Conservation (phyloP, 1,140 invertebrate species). For the Streblospio benedicti region DNA sequence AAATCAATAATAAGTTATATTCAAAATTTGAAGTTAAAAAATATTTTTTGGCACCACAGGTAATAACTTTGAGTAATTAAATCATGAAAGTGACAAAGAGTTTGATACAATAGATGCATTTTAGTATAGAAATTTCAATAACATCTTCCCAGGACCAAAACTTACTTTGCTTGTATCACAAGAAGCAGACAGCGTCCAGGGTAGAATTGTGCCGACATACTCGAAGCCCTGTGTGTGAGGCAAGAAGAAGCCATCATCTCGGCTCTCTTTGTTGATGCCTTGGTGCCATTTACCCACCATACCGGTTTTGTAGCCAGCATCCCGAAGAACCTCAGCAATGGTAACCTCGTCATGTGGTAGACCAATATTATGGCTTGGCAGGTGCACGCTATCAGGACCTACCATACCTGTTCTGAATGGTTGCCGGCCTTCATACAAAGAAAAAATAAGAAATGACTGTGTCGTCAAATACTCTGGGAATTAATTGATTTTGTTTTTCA, state of each 20-base stretch:
- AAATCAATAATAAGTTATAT: too few species aligned
- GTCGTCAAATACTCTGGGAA: too few species aligned
- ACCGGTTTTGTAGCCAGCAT: constrained; percentile 32
- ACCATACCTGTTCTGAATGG: constrained; percentile 23
- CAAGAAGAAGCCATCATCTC: neutral
- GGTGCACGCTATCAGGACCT: constrained; percentile 20
- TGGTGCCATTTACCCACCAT: constrained; percentile 30
- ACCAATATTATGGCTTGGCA: constrained; percentile 29
- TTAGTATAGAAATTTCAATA: too few species aligned
- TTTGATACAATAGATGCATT: too few species aligned
- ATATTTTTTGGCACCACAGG: too few species aligned
- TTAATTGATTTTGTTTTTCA: too few species aligned
- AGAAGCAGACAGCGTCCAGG: neutral
- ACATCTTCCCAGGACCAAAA: too few species aligned
- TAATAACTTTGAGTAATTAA: too few species aligned
- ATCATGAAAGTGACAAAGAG: too few species aligned
- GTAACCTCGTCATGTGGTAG: constrained; percentile 36
- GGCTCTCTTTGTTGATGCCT: neutral
- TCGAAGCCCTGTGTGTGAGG: neutral
- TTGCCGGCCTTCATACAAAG: neutral
- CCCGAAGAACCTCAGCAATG: constrained; percentile 29
- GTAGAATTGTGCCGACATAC: neutral
- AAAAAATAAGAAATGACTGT: neutral
- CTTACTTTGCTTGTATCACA: neutral
- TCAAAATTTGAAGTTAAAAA: too few species aligned